phyloP scores from a whole-genome alignment of 1,140 invertebrate genomes.

The Drosophila kepulauana region DNA sequence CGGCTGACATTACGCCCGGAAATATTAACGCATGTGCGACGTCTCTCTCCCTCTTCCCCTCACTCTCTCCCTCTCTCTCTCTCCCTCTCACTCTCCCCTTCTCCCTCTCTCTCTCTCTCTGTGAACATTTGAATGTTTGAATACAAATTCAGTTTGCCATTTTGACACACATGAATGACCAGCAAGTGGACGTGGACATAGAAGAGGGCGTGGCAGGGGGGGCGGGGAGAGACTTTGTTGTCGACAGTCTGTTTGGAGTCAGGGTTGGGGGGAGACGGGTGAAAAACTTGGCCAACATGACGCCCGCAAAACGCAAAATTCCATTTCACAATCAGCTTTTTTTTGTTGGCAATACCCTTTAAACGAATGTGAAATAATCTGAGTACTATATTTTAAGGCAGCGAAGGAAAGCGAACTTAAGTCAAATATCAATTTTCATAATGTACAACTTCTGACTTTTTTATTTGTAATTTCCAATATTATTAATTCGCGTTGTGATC shows the following conservation, averaged over 20 bases:
- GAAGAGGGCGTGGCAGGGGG: too few species aligned
- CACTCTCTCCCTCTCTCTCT: constrained; percentile 15
- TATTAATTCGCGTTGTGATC: too few species aligned
- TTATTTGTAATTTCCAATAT: too few species aligned
- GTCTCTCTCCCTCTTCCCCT: constrained; percentile 12
- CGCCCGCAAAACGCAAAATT: constrained; percentile 57
- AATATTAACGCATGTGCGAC: constrained; percentile 81
- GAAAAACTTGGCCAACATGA: constrained; percentile 48
- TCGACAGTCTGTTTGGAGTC: neutral
- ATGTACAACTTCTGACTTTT: too few species aligned
- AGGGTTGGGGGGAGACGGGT: neutral
- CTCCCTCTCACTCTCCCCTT: constrained; percentile 17
- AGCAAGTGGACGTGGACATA: constrained; percentile 48
- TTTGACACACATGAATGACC: constrained; percentile 83
- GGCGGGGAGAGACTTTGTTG: neutral
- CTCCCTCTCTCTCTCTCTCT: constrained; percentile 12
- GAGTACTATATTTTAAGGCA: too few species aligned
- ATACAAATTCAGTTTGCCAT: constrained; percentile 82
- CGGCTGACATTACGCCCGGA: constrained; percentile 71
- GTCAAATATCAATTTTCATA: too few species aligned
- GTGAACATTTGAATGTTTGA: constrained; percentile 75
- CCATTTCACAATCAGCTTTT: constrained; percentile 50
- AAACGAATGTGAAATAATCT: neutral
- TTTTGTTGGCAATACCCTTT: constrained; percentile 1
- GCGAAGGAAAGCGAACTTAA: too few species aligned